Evolutionary conservation across 2,888 invertebrate genomes (phyloP).

Genomic region (Apeira syringaria): DNA sequence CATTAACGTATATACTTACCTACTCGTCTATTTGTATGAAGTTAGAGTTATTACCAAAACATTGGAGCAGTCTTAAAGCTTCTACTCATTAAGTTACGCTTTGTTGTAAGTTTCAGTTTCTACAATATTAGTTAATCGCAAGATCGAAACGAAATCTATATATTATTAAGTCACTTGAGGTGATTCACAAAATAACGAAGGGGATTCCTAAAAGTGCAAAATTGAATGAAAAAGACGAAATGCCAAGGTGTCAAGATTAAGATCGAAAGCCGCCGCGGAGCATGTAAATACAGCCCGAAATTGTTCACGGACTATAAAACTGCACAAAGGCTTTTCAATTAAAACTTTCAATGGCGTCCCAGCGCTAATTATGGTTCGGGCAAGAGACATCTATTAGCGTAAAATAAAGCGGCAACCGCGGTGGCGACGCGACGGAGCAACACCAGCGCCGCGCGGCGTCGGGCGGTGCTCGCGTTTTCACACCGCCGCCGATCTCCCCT

Average conservation of each 20-base stretch:
- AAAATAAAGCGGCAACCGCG: constrained; percentile 43
- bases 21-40: constrained; percentile 11
- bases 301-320: constrained; percentile 75
- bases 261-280: constrained; percentile 39
- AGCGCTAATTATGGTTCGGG: constrained; percentile 71
- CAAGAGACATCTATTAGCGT: constrained; percentile 71
- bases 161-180: constrained; percentile 2
- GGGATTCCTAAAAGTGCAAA: not conserved
- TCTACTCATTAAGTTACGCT: constrained; percentile 15
- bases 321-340: constrained; percentile 81
- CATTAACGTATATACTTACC: constrained; percentile 16
- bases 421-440: constrained; percentile 28
- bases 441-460: constrained; percentile 37
- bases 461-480: constrained; percentile 22
- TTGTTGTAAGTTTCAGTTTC: constrained; percentile 11
- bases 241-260: constrained; percentile 54
- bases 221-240: constrained; percentile 19
- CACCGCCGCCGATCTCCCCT: constrained; percentile 39
- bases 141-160: constrained; percentile 4
- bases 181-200: constrained; percentile 1
- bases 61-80: constrained; percentile 20
- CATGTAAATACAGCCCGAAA: constrained; percentile 64
- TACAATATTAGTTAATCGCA: constrained; percentile 3
- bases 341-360: constrained; percentile 77
- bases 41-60: constrained; percentile 15